phyloP scores from a whole-genome alignment of 2,113 vertebrate genomes.

The Bubalus kerabau region DNA sequence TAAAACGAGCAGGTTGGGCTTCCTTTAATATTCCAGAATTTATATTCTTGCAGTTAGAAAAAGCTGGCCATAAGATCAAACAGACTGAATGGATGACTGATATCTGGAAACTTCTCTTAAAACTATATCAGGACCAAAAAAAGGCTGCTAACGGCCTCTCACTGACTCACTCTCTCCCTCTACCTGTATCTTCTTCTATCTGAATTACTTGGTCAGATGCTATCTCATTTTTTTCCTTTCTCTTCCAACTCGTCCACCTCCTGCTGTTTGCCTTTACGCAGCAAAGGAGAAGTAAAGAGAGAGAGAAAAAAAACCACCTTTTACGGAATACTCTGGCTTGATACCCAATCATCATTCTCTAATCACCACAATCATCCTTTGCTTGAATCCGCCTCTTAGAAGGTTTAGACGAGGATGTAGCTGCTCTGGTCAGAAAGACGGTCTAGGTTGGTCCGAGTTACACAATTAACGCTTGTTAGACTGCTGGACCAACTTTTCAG shows the following conservation, averaged over 20 bases:
- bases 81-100: neutral
- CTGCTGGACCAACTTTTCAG: neutral
- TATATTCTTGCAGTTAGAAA: neutral
- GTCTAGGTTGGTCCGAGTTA: neutral
- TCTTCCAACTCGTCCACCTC: neutral
- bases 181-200: accelerated
- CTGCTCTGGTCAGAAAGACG: neutral
- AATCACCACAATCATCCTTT: neutral
- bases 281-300: neutral
- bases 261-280: neutral
- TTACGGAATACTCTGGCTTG: neutral
- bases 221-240: neutral
- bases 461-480: neutral
- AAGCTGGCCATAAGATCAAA: neutral
- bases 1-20: neutral
- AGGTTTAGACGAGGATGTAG: neutral
- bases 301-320: too few relatives aligned
- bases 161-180: neutral
- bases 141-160: neutral
- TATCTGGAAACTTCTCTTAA: neutral
- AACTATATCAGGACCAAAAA: neutral
- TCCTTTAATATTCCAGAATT: neutral
- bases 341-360: neutral
- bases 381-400: neutral
- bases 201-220: neutral